phyloP scores from a whole-genome alignment of 2,797 vertebrate species.

The Sebastes oblongus region DNA sequence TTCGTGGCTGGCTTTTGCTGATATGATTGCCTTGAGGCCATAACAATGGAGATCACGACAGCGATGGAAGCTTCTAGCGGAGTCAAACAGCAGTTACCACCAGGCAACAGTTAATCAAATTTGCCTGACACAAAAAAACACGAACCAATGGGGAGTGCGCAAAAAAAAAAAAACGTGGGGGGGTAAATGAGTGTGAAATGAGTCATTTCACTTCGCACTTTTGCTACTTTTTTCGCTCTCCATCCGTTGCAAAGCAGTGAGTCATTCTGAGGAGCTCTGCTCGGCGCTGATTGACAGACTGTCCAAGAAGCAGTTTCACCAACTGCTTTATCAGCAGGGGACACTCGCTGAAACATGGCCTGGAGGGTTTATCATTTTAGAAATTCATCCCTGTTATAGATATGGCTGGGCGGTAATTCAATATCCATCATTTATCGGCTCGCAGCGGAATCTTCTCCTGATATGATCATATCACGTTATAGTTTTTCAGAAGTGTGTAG shows the following conservation, averaged over 20 bases:
- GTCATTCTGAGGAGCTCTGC: constrained; percentile 69
- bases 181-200: constrained; percentile 43
- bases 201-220: constrained; percentile 56
- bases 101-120: constrained; percentile 62
- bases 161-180: background rate
- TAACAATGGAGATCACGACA: constrained; percentile 53
- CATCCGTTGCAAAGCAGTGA: constrained; percentile 54
- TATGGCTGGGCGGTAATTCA: background rate
- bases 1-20: constrained; percentile 40
- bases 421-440: background rate
- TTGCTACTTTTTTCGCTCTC: constrained; percentile 44
- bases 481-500: background rate
- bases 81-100: constrained; percentile 40
- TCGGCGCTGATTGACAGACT: constrained; percentile 61
- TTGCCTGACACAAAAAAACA: constrained; percentile 31
- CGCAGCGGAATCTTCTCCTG: background rate
- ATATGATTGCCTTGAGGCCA: constrained; percentile 56
- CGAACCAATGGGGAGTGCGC: constrained; percentile 36
- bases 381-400: background rate
- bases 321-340: constrained; percentile 44
- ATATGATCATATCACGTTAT: background rate
- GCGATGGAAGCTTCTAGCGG: constrained; percentile 46
- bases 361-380: background rate
- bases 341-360: background rate
- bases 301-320: constrained; percentile 39